Evolutionary conservation across 2,113 vertebrate genomes (phyloP).

Genomic region (Bufo bufo): DNA sequence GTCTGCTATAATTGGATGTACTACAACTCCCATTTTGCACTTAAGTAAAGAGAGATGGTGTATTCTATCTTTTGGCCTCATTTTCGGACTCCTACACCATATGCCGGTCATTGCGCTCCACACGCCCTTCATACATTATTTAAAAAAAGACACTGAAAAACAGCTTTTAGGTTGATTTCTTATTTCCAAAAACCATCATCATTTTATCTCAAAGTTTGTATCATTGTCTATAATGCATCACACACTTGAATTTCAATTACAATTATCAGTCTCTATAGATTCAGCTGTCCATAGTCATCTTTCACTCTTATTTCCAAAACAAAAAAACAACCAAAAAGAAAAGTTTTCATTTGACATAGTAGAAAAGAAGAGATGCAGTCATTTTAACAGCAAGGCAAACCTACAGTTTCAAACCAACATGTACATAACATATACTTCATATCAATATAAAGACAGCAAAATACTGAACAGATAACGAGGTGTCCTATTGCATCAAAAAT

Average conservation of each 20-base stretch:
- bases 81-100: too few relatives aligned
- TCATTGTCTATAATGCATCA: conserved; percentile 26
- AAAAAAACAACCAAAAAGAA: conserved; percentile 36
- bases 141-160: not conserved
- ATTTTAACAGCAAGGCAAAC: conserved; percentile 66
- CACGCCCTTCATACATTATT: too few relatives aligned
- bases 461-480: conserved; percentile 62
- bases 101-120: too few relatives aligned
- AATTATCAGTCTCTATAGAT: conserved; percentile 58
- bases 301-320: conserved; percentile 63
- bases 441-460: conserved; percentile 61
- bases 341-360: conserved; percentile 61
- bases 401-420: conserved; percentile 62
- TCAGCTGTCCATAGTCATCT: conserved; percentile 62
- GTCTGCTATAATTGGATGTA: too few relatives aligned
- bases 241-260: conserved; percentile 21
- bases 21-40: too few relatives aligned
- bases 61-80: too few relatives aligned
- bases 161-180: conserved; percentile 6
- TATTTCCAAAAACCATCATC: conserved; percentile 40
- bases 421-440: conserved; percentile 62
- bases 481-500: conserved; percentile 60
- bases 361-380: conserved; percentile 67
- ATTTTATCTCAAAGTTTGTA: conserved; percentile 33
- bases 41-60: too few relatives aligned